Conservation (phyloP, 1,140 invertebrate genomes). For the Philaenus spumarius region DNA sequence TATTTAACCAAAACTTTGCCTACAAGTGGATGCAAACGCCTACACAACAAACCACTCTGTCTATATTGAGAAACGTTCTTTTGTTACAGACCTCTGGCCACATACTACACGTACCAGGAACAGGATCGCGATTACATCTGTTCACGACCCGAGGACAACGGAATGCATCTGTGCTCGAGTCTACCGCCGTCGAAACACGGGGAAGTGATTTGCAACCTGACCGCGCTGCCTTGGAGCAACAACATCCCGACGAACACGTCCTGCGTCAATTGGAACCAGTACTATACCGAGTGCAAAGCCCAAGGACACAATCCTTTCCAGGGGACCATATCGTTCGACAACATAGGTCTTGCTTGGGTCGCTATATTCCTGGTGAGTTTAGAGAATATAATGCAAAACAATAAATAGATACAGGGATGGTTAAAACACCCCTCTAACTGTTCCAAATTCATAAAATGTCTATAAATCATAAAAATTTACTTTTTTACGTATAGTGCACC, state of each 20-base stretch:
- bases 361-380: constrained; percentile 99
- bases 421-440: no score
- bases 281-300: constrained; percentile 91
- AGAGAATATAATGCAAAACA: no score
- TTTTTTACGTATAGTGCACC: no score
- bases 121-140: constrained; percentile 97
- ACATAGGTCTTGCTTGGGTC: constrained; percentile 99
- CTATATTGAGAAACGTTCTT: no score
- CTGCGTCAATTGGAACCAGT: constrained; percentile 99
- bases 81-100: constrained; percentile 53
- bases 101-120: constrained; percentile 66
- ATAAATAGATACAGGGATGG: no score
- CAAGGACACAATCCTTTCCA: constrained; percentile 96
- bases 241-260: constrained; percentile 48
- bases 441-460: no score
- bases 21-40: neutral
- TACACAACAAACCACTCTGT: no score
- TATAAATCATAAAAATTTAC: no score
- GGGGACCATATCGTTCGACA: constrained; percentile 99
- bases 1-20: neutral
- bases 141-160: constrained; percentile 84
- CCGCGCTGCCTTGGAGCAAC: constrained; percentile 43
- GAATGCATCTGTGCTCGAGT: constrained; percentile 87
- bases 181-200: constrained; percentile 65
- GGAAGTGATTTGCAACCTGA: constrained; percentile 50